Percentiles rank a stretch among this genome's conserved stretches.
phyloP scores from a whole-genome alignment of 1,140 invertebrate species.

The Caenorhabditis tropicalis region DNA sequence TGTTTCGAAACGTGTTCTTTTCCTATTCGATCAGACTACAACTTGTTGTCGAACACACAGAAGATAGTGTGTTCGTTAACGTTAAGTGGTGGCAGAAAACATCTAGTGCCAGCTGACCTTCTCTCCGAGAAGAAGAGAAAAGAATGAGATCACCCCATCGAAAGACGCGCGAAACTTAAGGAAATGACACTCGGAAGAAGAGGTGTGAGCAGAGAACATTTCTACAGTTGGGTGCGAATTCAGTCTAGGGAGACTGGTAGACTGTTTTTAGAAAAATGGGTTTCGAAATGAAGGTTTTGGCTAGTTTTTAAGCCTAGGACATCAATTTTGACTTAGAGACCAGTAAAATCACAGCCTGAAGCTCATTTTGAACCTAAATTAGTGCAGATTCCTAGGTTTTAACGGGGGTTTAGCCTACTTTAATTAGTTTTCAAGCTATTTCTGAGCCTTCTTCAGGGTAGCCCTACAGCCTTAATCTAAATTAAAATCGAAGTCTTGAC shows the following conservation, averaged over 20 bases:
- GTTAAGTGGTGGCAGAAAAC: neutral
- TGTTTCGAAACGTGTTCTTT: neutral
- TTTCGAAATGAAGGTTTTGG: no score
- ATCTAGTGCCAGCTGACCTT: slow-evolving; percentile 14
- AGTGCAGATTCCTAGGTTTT: no score
- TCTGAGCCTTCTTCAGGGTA: no score
- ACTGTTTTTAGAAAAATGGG: no score
- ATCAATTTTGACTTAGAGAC: no score
- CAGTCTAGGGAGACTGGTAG: neutral
- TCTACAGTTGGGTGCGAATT: neutral
- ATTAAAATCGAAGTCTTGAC: no score
- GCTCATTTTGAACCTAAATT: no score
- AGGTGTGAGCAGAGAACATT: slow-evolving; percentile 9
- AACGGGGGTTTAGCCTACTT: no score
- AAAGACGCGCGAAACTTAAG: neutral
- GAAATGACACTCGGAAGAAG: neutral
- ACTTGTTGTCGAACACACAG: neutral
- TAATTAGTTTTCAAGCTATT: no score
- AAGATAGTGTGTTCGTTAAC: neutral
- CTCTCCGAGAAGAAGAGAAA: neutral
- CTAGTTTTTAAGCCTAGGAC: no score
- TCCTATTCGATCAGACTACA: neutral
- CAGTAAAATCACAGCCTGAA: no score
- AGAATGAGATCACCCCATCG: slow-evolving; percentile 6
- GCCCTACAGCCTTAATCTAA: no score